Evolutionary conservation across 2,113 vertebrate species (phyloP), one percentile per base, ranked within the genome.

Genomic region (Gallinago paraguaiae): DNA sequence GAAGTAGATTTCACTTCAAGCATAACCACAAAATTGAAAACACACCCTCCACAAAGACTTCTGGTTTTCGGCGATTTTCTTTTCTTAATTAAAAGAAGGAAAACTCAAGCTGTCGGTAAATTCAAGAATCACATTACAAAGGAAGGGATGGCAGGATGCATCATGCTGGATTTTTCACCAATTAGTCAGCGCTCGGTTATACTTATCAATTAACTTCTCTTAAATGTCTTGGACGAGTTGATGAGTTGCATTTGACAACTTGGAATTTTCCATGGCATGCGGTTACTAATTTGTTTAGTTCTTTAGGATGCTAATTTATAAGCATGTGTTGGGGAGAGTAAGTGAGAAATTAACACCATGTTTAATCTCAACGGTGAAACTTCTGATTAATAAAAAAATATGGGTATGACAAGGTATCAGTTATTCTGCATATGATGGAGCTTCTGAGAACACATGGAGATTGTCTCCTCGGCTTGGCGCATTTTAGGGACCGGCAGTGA

Each of bases 181-280:
- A 19, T 94, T 92, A 94, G 45, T 77, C 45, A 50, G 37, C 2
- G 3, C 53, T 93, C 15, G 15, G 60, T 75, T 84, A 45, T 67
- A 61, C 81, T 83, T 93, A 80, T 85, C 74, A 61, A 33, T 94
- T 93, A 93, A 37, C 51, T 56, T 72, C 60, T 92, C 56, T 59
- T 68, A 79, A 87, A 65, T 39, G 37, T 59, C 87, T 93, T 93
- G 60, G 51, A 65, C 41, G 88, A 85, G 90, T 80, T 6, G 0
- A 17, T 88, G 54, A 77, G 57, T n/a, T 96, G 28, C 28, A 60
- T 84, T 77, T 90, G 92, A 95, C 82, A 93, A n/a, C 24, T n/a
- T 59, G 64, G 57, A 88, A 65, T 78, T 65, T 93, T 77, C 27
- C 51, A 39, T 17, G 41, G 45, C 54, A 54, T 57, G 56, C 45